Conservation (phyloP, 2,113 vertebrate species). For the Chloropsis cyanopogon region DNA sequence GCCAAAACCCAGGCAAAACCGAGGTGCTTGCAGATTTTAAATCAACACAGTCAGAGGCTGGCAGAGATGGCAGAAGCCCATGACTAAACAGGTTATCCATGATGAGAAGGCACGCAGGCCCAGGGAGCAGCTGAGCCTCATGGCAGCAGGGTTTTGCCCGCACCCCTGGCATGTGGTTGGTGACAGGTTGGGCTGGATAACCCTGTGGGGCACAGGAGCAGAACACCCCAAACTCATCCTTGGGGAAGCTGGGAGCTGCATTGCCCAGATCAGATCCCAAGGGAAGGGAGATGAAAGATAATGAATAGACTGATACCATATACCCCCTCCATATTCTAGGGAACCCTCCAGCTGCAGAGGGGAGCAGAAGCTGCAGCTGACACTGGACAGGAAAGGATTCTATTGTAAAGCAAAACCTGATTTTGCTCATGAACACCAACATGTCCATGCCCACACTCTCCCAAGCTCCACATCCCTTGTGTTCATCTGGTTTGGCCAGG, state of each 20-base stretch:
- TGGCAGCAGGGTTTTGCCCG: background rate
- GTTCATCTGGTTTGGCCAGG: background rate
- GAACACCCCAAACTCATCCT: background rate
- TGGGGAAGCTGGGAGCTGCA: background rate
- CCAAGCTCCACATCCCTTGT: background rate
- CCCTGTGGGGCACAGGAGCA: background rate
- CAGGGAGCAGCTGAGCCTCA: background rate
- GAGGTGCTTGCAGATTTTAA: constrained; percentile 28
- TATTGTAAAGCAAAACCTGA: background rate
- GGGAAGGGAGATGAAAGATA: background rate
- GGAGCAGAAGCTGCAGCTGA: background rate
- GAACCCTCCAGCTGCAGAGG: background rate
- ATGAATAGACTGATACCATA: background rate
- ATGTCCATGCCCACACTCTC: accelerated
- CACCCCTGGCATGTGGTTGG: accelerated
- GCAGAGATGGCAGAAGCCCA: background rate
- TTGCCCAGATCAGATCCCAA: background rate
- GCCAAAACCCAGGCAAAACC: background rate
- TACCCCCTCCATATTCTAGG: background rate
- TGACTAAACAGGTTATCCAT: background rate
- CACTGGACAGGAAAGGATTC: background rate
- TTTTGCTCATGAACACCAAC: background rate
- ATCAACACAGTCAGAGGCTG: background rate
- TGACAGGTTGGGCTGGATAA: background rate
- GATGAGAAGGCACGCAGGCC: accelerated